Evolutionary conservation across 2,888 invertebrate species (phyloP), one percentile per base, ranked within the genome.

Genomic region (Megamerina dolium): DNA sequence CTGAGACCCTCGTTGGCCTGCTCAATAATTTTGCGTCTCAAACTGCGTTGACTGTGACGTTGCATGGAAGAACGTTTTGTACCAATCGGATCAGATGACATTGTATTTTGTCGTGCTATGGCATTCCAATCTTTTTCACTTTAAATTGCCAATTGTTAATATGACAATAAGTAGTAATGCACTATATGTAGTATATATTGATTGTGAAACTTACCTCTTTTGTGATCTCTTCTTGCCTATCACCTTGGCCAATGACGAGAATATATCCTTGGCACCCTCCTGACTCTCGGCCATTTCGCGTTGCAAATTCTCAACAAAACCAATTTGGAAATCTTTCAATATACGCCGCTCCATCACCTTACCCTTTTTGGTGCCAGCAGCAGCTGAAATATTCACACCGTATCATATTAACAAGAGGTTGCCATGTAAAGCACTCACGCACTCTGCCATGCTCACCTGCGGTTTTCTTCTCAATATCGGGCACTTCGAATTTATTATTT

Each of bases 291-390:
- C 74, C 36, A 83, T 84, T 51, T 87, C 85, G 51, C 80, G 83
- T 19, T 85, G 81, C 26, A 89, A 79, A 4, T 84, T 87, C 63
- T 90, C 89, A 1, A 90, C 88, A 41, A 87, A 83, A 10, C 90
- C 90, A 51, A 91, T 90, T 63, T 89, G 89, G 80, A 91, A 91
- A 73, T 91, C 90, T 66, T 89, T 90, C 40, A 89, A 76, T 13
- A 91, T 80, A 26, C 89, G 78, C 14, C 91, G 77, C 61, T 91
- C 90, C 85, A 90, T 86, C 4, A 87, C 83, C 64, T 87, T 83
- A 3, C 88, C 88, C 56, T 70, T 70, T 43, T 66, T 69, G 33
- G 63, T 87, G 2, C 89, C 89, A 17, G 85, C 78, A 37, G 87
- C 87, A 82, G 69, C n/a, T 74, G 72, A 52, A 61, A 21, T 37